A percentile compares a stretch with the other conserved stretches of the same genome.
phyloP scores from a whole-genome alignment of 53 echinoderm and acorn worm genomes.

The Mesocentrotus franciscanus region DNA sequence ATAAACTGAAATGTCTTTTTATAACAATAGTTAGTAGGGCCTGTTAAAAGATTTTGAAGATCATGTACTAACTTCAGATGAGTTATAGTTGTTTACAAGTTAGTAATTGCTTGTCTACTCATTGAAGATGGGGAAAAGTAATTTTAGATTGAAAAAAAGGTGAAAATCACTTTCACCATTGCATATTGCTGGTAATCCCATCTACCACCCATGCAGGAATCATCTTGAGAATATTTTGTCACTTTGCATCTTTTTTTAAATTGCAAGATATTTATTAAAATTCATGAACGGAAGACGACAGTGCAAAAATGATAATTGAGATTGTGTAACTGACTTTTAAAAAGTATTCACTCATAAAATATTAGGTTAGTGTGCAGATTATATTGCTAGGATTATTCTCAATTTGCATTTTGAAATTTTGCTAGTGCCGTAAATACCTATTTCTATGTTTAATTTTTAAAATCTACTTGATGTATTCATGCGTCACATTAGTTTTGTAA shows the following conservation, averaged over 20 bases:
- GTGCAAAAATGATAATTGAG: too few species aligned
- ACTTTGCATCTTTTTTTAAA: not conserved
- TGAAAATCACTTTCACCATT: not conserved
- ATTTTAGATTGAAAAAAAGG: not conserved
- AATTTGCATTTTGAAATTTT: too few species aligned
- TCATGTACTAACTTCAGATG: not conserved
- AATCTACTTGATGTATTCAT: too few species aligned
- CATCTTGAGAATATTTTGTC: not conserved
- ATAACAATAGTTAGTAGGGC: not conserved
- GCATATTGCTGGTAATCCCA: not conserved
- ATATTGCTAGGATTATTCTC: too few species aligned
- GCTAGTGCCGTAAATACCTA: too few species aligned
- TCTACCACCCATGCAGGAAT: not conserved
- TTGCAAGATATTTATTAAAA: not conserved
- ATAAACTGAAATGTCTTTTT: not conserved
- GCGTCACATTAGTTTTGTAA: too few species aligned
- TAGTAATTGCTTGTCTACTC: not conserved
- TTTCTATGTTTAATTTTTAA: too few species aligned
- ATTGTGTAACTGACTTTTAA: too few species aligned
- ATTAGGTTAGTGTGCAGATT: too few species aligned
- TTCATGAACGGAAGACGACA: too few species aligned
- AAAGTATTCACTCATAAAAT: too few species aligned
- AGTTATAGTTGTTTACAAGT: not conserved
- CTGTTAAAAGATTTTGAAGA: not conserved
- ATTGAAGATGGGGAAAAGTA: not conserved